Percentiles rank a stretch among this genome's conserved stretches.
Evolutionary conservation across 2,113 vertebrate genomes (phyloP).

Genomic region (Felis chaus): DNA sequence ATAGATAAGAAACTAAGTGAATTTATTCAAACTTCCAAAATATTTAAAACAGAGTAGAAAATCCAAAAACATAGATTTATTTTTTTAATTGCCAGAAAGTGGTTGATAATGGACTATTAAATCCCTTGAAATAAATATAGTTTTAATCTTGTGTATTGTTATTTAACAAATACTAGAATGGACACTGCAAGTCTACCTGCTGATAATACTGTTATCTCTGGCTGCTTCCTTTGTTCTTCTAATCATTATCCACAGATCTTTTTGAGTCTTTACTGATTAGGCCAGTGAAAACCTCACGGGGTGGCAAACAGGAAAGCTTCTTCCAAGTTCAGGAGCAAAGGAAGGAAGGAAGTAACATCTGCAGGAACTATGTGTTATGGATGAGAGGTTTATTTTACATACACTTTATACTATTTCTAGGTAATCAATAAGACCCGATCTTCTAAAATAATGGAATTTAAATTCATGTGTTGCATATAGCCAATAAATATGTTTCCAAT

Average conservation of each 20-base stretch:
- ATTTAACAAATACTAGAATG: neutral
- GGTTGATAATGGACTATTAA: neutral
- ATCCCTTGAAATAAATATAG: neutral
- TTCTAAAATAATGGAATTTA: slow-evolving; percentile 20
- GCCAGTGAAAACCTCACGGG: neutral
- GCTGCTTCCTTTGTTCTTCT: neutral
- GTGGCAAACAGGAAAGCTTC: neutral
- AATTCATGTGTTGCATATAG: neutral
- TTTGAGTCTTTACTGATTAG: neutral
- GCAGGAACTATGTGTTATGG: neutral
- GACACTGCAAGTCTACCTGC: neutral
- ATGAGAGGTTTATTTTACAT: neutral
- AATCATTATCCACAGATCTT: neutral
- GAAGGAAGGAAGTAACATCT: neutral
- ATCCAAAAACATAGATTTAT: neutral
- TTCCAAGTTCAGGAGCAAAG: neutral
- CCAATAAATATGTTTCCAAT: neutral
- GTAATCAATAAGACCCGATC: neutral
- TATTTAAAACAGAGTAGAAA: slow-evolving; percentile 17
- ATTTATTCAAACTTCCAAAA: neutral
- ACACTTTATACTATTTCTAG: neutral
- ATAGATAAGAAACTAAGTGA: neutral
- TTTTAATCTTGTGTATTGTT: neutral
- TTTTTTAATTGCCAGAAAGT: neutral
- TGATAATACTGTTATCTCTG: neutral